Base-by-base conservation (phyloP, 2,888 invertebrate genomes). In the Fragum whitleyi region DNA sequence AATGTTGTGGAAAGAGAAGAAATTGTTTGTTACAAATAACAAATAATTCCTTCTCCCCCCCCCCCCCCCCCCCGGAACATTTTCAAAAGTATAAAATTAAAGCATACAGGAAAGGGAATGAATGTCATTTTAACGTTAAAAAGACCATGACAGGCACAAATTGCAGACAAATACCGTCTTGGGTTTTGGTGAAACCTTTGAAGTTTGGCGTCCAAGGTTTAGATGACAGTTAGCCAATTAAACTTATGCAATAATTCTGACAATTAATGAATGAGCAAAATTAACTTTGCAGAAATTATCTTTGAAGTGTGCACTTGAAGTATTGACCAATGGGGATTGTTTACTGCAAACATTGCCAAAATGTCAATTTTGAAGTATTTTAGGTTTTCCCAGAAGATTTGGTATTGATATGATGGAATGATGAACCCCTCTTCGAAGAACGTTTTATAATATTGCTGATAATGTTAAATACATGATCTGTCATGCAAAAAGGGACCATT, bases 151-250 rank as follows among this genome's bases (percentile, higher is more conserved):
- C 61, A 61, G 29, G 19, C 61, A 61, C 14, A 32, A 32, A 26
- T 7, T 23, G 3, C 23, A 57, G 57, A 26, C 23, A 57, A 57
- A 21, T 11, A 61, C 61, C 61, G 19, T 61, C 61, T 61, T 61
- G 21, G 65, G 42, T 42, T 42, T 26, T 65, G 42, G 7, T 9
- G 21, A 19, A 29, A 26, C 11, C 65, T 65, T 65, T 65, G 42
- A 65, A 65, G 65, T 42, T 39, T 21, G 42, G 65, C 42, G 23
- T 39, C 42, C 36, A 65, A 42, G 65, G 39, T 29, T 65, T 42
- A n/a, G 65, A 65, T 65, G 42, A 65, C 65, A 65, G 26, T 42
- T 65, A 23, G 14, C 42, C 42, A 65, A 65, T 65, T 65, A 65
- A 65, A 65, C 19, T 65, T 65, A 32, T 36, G 36, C 26, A 65